Base-by-base conservation (phyloP, 2,888 invertebrate species). In the Prosapia bicincta region DNA sequence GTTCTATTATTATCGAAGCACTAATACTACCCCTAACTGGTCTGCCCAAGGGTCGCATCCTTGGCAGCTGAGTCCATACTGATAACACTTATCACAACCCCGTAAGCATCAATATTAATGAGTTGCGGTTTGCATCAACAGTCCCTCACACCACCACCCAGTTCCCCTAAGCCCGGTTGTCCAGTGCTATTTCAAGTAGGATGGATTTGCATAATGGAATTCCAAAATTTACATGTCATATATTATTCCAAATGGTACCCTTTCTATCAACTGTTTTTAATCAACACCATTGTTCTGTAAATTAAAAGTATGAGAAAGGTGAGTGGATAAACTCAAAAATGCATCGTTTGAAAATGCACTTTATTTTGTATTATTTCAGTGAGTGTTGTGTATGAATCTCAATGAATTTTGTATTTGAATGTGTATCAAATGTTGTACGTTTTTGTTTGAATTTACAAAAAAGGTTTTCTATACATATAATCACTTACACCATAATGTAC, bases 21-120 rank as follows among this genome's bases (percentile, higher is more conserved):
- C 54, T 3, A 20, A 54, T 54, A 38, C 38, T 38, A 38, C 38
- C 38, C 38, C 38, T 38, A 38, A 38, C 38, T 38, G 38, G 38
- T 38, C 10, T 7, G 38, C 38, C 6, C 6, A 38, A 38, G 38
- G 38, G 38, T 54, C 54, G 54, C 54, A 20, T 54, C 54, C 54
- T 54, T 54, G 54, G 54, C 54, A 54, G 54, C 54, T 54, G 54
- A 54, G 54, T 54, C 54, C 54, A 54, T 54, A 54, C 54, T 54
- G 54, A 54, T 54, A 54, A 54, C 54, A 54, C 54, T 54, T 54
- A 54, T 54, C 54, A 54, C 54, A 54, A 54, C 54, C 54, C 54
- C 54, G 54, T 54, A 20, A 54, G 20, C 54, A 54, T 54, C 54
- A 54, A 54, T 54, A 54, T 54, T 54, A 54, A 54, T 54, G 54